These are phyloP conservation scores for Tridacna gigas DNA, from an alignment of 2,888 invertebrate genomes.

Conservation along the genomic window DNA sequence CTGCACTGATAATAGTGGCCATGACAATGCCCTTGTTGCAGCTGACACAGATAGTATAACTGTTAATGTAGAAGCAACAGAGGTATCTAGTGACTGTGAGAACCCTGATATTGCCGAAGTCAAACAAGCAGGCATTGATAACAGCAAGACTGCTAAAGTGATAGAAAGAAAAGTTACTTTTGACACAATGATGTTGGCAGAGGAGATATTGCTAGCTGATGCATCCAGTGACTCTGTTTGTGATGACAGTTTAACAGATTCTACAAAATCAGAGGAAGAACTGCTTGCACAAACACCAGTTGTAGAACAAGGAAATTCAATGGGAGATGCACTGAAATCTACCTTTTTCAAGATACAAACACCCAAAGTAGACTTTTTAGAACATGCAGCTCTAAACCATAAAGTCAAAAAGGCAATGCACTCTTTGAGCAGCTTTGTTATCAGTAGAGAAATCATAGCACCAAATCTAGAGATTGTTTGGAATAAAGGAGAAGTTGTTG, in stretches of 20 bases:
- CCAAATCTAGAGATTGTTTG: conserved; percentile 23
- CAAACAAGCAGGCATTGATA: too few relatives aligned
- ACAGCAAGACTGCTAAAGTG: too few relatives aligned
- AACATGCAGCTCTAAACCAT: conserved; percentile 33
- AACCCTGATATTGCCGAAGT: too few relatives aligned
- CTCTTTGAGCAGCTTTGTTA: conserved; percentile 37
- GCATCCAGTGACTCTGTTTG: conserved; percentile 1
- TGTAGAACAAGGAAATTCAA: not conserved
- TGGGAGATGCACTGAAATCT: not conserved
- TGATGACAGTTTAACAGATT: conserved; percentile 39
- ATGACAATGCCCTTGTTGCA: too few relatives aligned
- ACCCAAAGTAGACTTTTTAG: conserved; percentile 36
- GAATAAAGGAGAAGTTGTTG: not conserved
- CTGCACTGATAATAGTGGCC: too few relatives aligned
- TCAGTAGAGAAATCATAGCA: conserved; percentile 13
- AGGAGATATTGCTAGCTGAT: conserved; percentile 38
- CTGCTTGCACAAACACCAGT: conserved; percentile 40
- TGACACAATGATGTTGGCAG: conserved; percentile 19
- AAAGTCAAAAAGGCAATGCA: conserved; percentile 39
- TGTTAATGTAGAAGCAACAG: too few relatives aligned
- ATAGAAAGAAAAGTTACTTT: not conserved
- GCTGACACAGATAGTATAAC: too few relatives aligned
- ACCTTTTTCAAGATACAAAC: not conserved
- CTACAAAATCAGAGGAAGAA: conserved; percentile 54
- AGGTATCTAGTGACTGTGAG: too few relatives aligned